These are phyloP conservation scores for Otis tarda DNA, from an alignment of 2,113 vertebrate species.

Conservation along the genomic window DNA sequence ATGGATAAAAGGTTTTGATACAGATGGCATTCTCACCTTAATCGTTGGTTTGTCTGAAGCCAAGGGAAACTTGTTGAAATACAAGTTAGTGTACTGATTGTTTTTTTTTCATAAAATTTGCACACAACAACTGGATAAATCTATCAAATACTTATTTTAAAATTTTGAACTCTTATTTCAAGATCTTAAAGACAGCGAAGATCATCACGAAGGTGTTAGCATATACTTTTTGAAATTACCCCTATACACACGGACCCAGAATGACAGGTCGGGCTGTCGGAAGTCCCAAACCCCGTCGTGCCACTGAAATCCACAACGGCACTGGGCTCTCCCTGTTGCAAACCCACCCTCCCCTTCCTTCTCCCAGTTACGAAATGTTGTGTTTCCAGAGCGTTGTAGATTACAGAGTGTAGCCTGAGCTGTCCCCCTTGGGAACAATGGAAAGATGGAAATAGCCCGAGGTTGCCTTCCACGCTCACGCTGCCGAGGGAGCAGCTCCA, in stretches of 20 bases:
- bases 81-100: not conserved
- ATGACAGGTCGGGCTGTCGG: accelerated
- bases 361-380: not conserved
- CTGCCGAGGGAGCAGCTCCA: not conserved
- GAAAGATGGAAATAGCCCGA: accelerated
- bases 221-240: not conserved
- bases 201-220: not conserved
- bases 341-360: not conserved
- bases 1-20: not conserved
- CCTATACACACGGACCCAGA: not conserved
- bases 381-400: accelerated
- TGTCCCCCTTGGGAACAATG: not conserved
- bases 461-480: not conserved
- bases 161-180: not conserved
- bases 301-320: not conserved
- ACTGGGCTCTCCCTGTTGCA: not conserved
- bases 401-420: not conserved
- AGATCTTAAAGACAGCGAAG: not conserved
- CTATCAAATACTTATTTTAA: not conserved
- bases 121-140: not conserved
- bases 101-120: not conserved
- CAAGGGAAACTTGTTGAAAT: not conserved
- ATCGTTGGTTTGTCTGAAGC: not conserved
- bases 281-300: not conserved
- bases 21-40: not conserved